Conservation (phyloP, 2,113 vertebrate genomes). For the Prietella phreatophila region DNA sequence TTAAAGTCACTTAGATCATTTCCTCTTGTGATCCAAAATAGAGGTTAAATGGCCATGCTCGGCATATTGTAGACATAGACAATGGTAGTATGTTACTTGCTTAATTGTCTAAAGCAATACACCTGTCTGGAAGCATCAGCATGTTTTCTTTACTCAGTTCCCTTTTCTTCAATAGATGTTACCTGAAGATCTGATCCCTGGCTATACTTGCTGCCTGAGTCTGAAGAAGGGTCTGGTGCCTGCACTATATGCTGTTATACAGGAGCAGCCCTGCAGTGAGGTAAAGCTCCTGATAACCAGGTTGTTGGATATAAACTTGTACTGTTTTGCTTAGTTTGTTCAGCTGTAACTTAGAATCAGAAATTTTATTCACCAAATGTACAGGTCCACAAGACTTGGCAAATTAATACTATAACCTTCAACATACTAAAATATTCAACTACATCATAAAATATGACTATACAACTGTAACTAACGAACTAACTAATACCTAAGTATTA, state of each 20-base stretch:
- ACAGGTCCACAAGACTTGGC: background rate
- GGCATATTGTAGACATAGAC: background rate
- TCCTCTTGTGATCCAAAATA: background rate
- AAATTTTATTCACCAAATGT: background rate
- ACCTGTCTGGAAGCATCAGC: background rate
- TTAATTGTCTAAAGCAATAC: background rate
- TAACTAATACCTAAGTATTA: background rate
- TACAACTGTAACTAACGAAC: background rate
- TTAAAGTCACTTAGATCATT: background rate
- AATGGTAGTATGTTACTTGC: background rate
- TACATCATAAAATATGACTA: background rate
- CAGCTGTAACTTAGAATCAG: background rate
- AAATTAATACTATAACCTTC: background rate
- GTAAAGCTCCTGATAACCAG: slow-evolving; percentile 63
- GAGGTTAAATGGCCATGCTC: background rate
- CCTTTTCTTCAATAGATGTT: slow-evolving; percentile 74
- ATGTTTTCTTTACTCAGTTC: background rate
- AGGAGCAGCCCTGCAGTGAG: slow-evolving; percentile 89
- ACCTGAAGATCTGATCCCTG: slow-evolving; percentile 91
- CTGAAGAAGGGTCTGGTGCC: slow-evolving; percentile 90
- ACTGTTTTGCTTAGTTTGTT: background rate
- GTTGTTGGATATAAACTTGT: background rate
- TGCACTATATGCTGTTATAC: slow-evolving; percentile 94
- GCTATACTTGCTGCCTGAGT: slow-evolving; percentile 90
- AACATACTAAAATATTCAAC: background rate